Evolutionary conservation across 2,888 invertebrate species (phyloP).

Genomic region (Chymomyza procnemis): DNA sequence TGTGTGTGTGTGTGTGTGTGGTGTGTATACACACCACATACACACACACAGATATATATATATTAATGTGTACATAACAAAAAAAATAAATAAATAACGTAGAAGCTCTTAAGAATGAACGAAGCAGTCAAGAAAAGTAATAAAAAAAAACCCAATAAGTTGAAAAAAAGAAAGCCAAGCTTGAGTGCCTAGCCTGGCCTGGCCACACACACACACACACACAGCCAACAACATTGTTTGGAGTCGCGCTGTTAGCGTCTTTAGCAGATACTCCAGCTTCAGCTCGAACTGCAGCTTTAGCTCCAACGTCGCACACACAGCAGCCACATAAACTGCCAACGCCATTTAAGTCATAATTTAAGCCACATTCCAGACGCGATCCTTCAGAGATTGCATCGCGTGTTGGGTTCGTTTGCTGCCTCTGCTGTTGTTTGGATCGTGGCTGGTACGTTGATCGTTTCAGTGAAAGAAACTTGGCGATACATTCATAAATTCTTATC

Average conservation of each 20-base stretch:
- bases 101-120: conserved; percentile 64
- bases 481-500: conserved; percentile 74
- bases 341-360: conserved; percentile 74
- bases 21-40: conserved; percentile 24
- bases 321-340: conserved; percentile 73
- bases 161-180: conserved; percentile 56
- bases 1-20: too few relatives aligned
- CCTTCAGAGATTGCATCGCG: conserved; percentile 73
- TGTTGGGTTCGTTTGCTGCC: conserved; percentile 25
- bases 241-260: background rate
- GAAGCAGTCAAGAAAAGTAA: conserved; percentile 68
- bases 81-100: background rate
- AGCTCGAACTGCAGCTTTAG: background rate
- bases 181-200: conserved; percentile 26
- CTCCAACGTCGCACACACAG: conserved; percentile 37
- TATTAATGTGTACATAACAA: background rate
- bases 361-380: conserved; percentile 73
- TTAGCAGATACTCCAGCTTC: background rate
- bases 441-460: conserved; percentile 11
- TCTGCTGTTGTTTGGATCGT: conserved; percentile 1
- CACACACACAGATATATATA: conserved; percentile 24
- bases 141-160: conserved; percentile 17
- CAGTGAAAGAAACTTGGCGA: conserved; percentile 51
- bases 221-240: conserved; percentile 5
- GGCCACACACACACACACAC: background rate